Evolutionary conservation across 2,113 vertebrate species (phyloP), one percentile per base, ranked within the genome.

Genomic region (Acrocephalus arundinaceus): DNA sequence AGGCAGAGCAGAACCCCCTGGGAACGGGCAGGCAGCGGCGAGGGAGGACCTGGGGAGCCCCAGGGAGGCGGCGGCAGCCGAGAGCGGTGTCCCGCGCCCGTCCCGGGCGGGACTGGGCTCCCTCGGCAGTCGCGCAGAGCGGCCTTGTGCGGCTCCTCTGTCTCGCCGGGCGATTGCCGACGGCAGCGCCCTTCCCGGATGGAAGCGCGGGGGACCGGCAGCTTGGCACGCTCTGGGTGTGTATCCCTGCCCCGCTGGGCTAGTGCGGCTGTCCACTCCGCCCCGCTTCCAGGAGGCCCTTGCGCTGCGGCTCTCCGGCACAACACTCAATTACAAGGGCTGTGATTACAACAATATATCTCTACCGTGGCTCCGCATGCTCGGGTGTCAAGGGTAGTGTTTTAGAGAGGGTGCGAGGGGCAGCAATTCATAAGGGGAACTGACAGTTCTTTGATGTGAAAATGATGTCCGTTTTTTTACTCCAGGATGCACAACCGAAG

Each of bases 401-500:
- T 95, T 92, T 75, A 78, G 94, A 90, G 65, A 76, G 95, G 81
- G 89, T 96, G 88, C 25, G 22, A 46, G 75, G 91, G 80, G 80
- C 86, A 90, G 95, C 93, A 63, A 96, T 97, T 94, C 94, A 62
- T 95, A 94, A 10, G 23, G 75, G 37, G 46, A 85, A 28, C 90
- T 96, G 96, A 85, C 96, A 97, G 91, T 30, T 93, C 95, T 86
- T 85, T 95, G 94, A 95, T 96, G 87, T 66, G 90, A 97, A 95
- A 97, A 96, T 95, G 86, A 96, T 96, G 79, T 76, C 54, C 66
- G 5, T 55, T 63, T 87, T 90, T 94, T 89, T 5, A 89, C 41
- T 81, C 73, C 51, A 15, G 90, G 51, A 45, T 33, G 73, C 48
- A 28, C 68, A 79, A 19, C 59, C 1, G 75, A 83, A 91, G 77